phyloP scores from a whole-genome alignment of 1,140 invertebrate species.

The Calliopsis andreniformis region DNA sequence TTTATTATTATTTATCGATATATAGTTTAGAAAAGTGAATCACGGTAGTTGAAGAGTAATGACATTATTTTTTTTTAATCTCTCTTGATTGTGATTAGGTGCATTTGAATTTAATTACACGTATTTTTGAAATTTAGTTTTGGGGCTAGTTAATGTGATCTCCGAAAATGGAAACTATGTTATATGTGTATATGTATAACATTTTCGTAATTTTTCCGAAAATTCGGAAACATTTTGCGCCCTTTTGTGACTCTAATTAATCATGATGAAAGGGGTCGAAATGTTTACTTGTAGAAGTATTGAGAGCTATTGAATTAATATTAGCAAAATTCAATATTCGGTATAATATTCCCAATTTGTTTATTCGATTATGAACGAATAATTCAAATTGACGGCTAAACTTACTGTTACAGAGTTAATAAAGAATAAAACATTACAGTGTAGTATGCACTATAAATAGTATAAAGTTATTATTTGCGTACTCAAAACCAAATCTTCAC shows the following conservation, averaged over 20 bases:
- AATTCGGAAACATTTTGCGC: neutral
- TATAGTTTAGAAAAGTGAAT: neutral
- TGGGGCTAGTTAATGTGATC: no score
- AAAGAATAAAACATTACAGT: conserved; percentile 33
- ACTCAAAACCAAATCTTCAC: no score
- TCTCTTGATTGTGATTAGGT: no score
- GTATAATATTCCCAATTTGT: conserved; percentile 31
- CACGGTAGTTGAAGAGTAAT: no score
- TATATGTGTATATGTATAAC: no score
- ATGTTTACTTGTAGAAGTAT: conserved; percentile 34
- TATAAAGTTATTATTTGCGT: no score
- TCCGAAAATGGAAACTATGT: no score
- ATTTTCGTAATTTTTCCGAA: neutral
- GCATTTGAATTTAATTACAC: neutral
- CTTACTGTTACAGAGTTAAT: conserved; percentile 12
- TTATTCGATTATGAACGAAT: neutral
- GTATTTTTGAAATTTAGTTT: neutral
- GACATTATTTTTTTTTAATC: no score
- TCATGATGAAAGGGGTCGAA: neutral
- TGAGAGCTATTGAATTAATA: conserved; percentile 31
- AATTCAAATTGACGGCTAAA: conserved; percentile 26
- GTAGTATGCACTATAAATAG: no score
- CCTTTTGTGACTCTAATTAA: neutral
- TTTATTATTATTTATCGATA: no score
- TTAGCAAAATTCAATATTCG: conserved; percentile 37